Conservation (phyloP, 2,113 vertebrate species). For the Morone chrysops region DNA sequence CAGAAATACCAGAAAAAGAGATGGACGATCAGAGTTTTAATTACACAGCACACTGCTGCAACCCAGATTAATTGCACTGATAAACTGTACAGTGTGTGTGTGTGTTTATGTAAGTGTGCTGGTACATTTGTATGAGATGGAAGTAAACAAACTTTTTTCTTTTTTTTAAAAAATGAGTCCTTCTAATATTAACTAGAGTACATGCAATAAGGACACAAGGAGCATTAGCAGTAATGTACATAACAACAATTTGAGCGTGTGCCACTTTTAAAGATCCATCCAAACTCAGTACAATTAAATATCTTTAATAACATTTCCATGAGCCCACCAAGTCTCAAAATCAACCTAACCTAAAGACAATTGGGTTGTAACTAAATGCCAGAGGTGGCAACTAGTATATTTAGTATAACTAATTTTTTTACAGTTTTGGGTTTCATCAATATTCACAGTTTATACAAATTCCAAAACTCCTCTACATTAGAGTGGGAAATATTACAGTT, state of each 20-base stretch:
- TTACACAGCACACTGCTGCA: slow-evolving; percentile 5
- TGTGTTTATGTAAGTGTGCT: slow-evolving; percentile 10
- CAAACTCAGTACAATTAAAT: not conserved
- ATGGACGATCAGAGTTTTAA: slow-evolving; percentile 49
- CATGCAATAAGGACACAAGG: not conserved
- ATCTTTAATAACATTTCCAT: not conserved
- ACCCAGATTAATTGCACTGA: slow-evolving; percentile 33
- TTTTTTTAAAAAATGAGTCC: not conserved
- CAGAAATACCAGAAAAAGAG: not conserved
- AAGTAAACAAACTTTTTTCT: not conserved
- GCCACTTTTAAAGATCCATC: not conserved
- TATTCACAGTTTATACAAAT: too few species aligned
- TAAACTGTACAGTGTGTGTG: not conserved
- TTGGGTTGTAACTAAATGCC: not conserved
- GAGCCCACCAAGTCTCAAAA: not conserved
- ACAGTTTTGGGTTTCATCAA: too few species aligned
- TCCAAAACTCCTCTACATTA: too few species aligned
- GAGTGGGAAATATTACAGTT: not conserved
- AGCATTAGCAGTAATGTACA: not conserved
- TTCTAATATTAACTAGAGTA: not conserved
- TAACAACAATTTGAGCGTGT: not conserved
- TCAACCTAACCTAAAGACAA: not conserved
- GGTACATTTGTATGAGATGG: not conserved
- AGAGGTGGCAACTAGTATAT: too few species aligned
- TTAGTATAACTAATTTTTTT: too few species aligned